Conservation (phyloP, 2,888 invertebrate species). For the Ichneumon xanthorius region DNA sequence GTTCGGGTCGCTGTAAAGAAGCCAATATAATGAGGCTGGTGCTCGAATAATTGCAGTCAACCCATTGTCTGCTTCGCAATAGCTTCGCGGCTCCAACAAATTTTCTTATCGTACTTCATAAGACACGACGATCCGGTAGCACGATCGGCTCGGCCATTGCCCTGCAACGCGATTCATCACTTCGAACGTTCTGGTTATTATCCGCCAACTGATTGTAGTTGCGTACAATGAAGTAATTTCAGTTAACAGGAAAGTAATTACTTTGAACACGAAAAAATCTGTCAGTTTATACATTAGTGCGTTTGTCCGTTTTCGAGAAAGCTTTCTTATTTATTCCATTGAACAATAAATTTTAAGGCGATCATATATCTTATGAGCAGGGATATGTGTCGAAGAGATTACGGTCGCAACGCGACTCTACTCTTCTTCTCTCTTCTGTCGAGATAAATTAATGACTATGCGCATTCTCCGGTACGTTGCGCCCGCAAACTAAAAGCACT, state of each 20-base stretch:
- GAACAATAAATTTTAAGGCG: not conserved
- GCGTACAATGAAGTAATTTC: not conserved
- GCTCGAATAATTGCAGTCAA: not conserved
- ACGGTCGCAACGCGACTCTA: not conserved
- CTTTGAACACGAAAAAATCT: not conserved
- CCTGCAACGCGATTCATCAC: not conserved
- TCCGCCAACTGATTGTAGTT: not conserved
- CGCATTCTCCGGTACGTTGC: not conserved
- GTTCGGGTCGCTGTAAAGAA: slow-evolving; percentile 17
- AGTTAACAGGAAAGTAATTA: not conserved
- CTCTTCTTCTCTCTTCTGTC: slow-evolving; percentile 3
- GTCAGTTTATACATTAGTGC: not conserved
- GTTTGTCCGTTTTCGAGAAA: not conserved
- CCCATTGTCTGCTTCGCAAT: slow-evolving; percentile 41
- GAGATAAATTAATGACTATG: slow-evolving; percentile 6
- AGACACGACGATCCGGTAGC: not conserved
- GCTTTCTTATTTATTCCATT: not conserved
- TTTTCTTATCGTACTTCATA: slow-evolving; percentile 9
- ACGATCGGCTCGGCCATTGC: not conserved
- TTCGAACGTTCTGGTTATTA: not conserved
- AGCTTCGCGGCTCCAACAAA: slow-evolving; percentile 7
- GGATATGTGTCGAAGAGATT: not conserved
- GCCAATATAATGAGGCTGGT: slow-evolving; percentile 39
- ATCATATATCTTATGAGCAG: not conserved
- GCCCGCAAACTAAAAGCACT: not conserved